A percentile compares a stretch with the other conserved stretches of the same genome.
Evolutionary conservation across 2,888 invertebrate genomes (phyloP).

Genomic region (Agapetus fuscipes): DNA sequence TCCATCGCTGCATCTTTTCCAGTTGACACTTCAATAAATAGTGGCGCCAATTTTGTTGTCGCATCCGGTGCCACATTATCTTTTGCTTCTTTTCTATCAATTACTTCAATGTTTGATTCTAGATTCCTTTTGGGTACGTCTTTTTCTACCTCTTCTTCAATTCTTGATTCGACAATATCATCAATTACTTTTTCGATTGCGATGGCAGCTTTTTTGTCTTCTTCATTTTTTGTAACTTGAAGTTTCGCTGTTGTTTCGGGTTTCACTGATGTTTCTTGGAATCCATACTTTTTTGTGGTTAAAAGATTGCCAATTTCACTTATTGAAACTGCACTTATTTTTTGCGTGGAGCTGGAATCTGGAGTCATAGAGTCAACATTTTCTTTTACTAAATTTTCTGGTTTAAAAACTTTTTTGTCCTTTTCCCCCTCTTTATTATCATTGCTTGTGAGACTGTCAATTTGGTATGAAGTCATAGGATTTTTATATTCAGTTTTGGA

Average conservation of each 20-base stretch:
- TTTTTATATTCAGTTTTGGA: too few species aligned
- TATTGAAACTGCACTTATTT: slow-evolving; percentile 2
- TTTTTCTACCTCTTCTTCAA: too few species aligned
- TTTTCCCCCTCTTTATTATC: background rate
- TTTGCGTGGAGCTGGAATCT: background rate
- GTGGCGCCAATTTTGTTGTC: slow-evolving; percentile 2
- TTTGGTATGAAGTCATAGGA: too few species aligned
- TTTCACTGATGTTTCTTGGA: background rate
- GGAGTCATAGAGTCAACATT: background rate
- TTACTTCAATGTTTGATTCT: too few species aligned
- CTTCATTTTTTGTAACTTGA: background rate
- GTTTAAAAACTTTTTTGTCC: background rate
- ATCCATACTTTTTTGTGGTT: slow-evolving; percentile 3
- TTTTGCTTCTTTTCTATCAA: too few species aligned
- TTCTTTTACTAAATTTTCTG: background rate
- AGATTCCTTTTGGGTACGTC: too few species aligned
- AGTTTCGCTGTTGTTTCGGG: background rate
- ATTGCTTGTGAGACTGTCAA: too few species aligned
- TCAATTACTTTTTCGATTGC: background rate
- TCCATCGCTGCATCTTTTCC: too few species aligned
- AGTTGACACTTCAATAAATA: slow-evolving; percentile 11
- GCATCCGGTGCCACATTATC: background rate
- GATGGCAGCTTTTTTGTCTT: background rate
- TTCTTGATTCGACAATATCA: too few species aligned
- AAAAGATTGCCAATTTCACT: slow-evolving; percentile 5